A percentile compares a stretch with the other conserved stretches of the same genome.
Conservation (phyloP, 2,113 vertebrate genomes). For the Psammodynastes pulverulentus region DNA sequence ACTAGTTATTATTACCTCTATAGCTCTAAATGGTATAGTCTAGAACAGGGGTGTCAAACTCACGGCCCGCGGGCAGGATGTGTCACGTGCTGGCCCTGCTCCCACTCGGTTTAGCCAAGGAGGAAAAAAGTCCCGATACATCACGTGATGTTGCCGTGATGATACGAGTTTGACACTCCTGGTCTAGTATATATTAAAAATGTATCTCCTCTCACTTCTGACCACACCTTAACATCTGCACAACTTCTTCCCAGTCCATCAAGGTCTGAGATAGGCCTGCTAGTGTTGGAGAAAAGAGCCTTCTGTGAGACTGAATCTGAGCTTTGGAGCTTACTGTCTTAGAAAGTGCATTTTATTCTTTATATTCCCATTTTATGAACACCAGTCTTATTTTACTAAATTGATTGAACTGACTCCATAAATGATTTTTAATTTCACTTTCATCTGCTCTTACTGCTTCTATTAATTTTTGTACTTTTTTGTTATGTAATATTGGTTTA, state of each 20-base stretch:
- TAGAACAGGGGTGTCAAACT: too few species aligned
- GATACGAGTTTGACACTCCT: too few species aligned
- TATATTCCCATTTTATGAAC: background rate
- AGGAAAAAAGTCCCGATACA: too few species aligned
- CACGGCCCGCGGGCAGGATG: too few species aligned
- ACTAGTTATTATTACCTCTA: background rate
- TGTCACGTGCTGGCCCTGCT: too few species aligned
- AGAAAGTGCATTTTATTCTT: background rate
- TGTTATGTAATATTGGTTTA: background rate
- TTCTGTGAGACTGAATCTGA: background rate
- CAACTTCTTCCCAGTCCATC: background rate
- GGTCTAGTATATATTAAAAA: background rate
- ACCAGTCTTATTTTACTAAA: background rate
- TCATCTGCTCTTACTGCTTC: background rate
- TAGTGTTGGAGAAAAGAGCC: background rate
- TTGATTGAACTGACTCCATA: background rate
- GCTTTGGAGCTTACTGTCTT: background rate
- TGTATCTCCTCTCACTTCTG: background rate
- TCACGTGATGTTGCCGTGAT: too few species aligned
- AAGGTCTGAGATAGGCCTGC: background rate
- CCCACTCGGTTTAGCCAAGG: too few species aligned
- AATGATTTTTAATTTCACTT: background rate
- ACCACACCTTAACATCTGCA: background rate
- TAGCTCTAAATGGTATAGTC: background rate
- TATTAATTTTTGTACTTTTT: background rate